phyloP scores from a whole-genome alignment of 2,888 invertebrate genomes.

The Melangyna quadrimaculata region DNA sequence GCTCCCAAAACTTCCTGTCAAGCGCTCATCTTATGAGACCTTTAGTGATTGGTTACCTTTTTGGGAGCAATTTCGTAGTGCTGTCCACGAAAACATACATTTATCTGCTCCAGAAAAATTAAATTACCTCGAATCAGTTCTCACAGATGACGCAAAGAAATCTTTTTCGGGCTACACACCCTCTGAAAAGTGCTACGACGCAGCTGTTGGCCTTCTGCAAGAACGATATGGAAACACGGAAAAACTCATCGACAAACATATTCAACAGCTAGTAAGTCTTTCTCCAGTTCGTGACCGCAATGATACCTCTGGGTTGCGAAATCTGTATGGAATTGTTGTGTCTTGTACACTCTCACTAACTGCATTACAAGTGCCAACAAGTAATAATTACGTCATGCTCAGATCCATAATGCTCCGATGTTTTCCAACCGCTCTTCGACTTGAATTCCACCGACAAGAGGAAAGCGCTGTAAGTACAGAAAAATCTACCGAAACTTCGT shows the following conservation, averaged over 20 bases:
- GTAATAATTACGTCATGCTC: conserved; percentile 20
- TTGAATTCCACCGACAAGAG: background rate
- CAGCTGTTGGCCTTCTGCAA: conserved; percentile 3
- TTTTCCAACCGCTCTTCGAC: conserved; percentile 18
- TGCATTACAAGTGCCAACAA: conserved; percentile 11
- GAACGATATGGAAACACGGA: conserved; percentile 27
- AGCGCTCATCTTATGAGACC: conserved; percentile 9
- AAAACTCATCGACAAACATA: conserved; percentile 24
- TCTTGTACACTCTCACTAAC: conserved; percentile 7
- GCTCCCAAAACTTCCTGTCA: conserved; percentile 6
- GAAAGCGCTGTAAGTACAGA: too few species aligned
- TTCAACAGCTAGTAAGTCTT: conserved; percentile 22
- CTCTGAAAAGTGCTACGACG: background rate
- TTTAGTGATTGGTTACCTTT: conserved; percentile 25
- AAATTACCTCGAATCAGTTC: conserved; percentile 26
- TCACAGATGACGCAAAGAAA: conserved; percentile 18
- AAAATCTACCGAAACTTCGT: too few species aligned
- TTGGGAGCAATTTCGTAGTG: conserved; percentile 22
- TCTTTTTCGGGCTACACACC: conserved; percentile 6
- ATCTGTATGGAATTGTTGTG: conserved; percentile 17
- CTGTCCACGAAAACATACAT: conserved; percentile 13
- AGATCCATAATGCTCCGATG: conserved; percentile 8
- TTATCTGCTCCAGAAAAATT: conserved; percentile 22
- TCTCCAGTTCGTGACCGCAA: conserved; percentile 7
- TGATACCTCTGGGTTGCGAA: conserved; percentile 2